Evolutionary conservation across 2,888 invertebrate species (phyloP).

Genomic region (Fissipunctia ypsillon): DNA sequence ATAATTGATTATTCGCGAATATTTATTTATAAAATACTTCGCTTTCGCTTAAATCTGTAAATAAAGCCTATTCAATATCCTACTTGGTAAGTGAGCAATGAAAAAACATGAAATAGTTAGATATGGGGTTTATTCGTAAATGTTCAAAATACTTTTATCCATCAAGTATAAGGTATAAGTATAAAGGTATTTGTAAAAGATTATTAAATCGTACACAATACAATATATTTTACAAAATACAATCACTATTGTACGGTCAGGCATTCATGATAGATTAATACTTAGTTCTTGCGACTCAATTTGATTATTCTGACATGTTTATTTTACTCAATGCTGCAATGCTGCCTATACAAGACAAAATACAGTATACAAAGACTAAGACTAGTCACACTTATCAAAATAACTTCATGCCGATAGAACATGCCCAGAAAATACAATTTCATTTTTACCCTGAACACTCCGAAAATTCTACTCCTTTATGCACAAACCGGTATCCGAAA

Average conservation of each 20-base stretch:
- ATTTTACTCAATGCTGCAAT: conserved; percentile 33
- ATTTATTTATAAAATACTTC: background rate
- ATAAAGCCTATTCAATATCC: background rate
- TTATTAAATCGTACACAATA: conserved; percentile 22
- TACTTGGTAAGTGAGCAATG: conserved; percentile 16
- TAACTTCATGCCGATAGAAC: conserved; percentile 27
- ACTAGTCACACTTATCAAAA: conserved; percentile 36
- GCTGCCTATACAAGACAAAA: conserved; percentile 27
- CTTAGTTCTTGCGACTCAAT: background rate
- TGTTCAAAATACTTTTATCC: conserved; percentile 20
- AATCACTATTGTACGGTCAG: conserved; percentile 23
- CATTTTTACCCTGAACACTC: conserved; percentile 50
- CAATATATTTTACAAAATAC: conserved; percentile 28
- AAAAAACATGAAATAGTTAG: conserved; percentile 19
- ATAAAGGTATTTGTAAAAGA: conserved; percentile 39
- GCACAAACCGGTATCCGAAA: conserved; percentile 42
- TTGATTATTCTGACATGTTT: conserved; percentile 2
- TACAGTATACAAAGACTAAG: conserved; percentile 31
- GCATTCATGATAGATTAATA: conserved; percentile 15
- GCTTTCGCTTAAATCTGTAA: background rate
- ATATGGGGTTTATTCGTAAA: conserved; percentile 22
- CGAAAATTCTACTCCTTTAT: conserved; percentile 28
- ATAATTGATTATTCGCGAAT: background rate
- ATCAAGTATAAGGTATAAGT: conserved; percentile 48
- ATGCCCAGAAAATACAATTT: conserved; percentile 35